Conservation (phyloP, 2,797 vertebrate genomes). For the Ciconia nigra region DNA sequence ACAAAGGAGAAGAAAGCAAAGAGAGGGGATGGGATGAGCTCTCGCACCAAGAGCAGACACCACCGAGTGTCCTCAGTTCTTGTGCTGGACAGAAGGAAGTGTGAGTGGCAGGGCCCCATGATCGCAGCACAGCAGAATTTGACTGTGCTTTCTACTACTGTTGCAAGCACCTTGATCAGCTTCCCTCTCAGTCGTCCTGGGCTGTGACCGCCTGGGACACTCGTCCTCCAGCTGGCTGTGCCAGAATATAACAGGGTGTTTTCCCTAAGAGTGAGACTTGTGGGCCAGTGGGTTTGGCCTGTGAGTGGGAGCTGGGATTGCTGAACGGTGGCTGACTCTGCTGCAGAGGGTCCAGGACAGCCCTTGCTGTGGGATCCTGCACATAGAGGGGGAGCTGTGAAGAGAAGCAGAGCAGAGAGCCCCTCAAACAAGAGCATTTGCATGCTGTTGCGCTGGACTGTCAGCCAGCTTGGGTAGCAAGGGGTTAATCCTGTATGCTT, state of each 20-base stretch:
- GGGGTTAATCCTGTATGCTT: not conserved
- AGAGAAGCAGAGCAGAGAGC: not conserved
- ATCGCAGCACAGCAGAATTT: not conserved
- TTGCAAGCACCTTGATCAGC: not conserved
- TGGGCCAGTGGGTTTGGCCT: not conserved
- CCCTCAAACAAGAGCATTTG: not conserved
- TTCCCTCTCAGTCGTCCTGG: not conserved
- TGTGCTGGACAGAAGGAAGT: not conserved
- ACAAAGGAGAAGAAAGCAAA: not conserved
- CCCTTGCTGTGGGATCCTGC: rapidly evolving
- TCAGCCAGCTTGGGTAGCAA: not conserved
- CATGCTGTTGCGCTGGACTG: rapidly evolving
- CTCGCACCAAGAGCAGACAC: not conserved
- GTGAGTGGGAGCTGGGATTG: not conserved
- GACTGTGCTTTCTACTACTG: not conserved
- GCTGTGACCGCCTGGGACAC: not conserved
- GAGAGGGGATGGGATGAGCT: not conserved
- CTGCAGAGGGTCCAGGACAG: not conserved
- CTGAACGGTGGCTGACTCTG: not conserved
- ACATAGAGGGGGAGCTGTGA: not conserved
- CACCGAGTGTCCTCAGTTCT: not conserved
- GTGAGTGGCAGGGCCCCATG: not conserved
- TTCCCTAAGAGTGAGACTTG: not conserved
- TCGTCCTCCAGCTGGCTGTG: not conserved
- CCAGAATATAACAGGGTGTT: not conserved